Evolutionary conservation across 2,888 invertebrate genomes (phyloP).

Genomic region (Microplitis deprimator): DNA sequence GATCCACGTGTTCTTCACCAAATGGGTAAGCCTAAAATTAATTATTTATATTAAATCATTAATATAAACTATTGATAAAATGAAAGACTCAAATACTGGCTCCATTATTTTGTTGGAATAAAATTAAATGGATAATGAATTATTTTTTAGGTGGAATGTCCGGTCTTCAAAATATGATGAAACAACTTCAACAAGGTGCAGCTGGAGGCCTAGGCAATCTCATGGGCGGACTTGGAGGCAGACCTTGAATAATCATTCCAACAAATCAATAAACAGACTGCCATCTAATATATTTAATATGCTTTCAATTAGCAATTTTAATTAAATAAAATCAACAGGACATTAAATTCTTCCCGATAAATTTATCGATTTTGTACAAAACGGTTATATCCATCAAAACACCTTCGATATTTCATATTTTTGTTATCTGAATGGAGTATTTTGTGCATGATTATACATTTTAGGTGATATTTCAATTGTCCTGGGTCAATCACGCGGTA

Average conservation of each 20-base stretch:
- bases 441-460: background rate
- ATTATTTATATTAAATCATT: too few relatives aligned
- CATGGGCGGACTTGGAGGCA: conserved; percentile 76
- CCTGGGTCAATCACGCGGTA: background rate
- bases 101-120: background rate
- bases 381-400: background rate
- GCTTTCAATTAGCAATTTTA: background rate
- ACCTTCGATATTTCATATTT: background rate
- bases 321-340: background rate
- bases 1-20: conserved; percentile 98
- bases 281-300: conserved; percentile 19
- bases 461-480: background rate
- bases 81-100: too few relatives aligned
- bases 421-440: background rate
- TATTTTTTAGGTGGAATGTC: conserved; percentile 87
- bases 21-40: conserved; percentile 75
- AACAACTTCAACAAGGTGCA: conserved; percentile 84
- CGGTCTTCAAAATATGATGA: conserved; percentile 98
- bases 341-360: background rate
- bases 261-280: conserved; percentile 11
- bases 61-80: too few relatives aligned
- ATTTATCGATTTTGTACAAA: background rate
- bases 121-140: background rate
- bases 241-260: conserved; percentile 64
- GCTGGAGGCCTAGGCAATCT: conserved; percentile 75